Base-by-base conservation (phyloP, 2,888 invertebrate genomes). In the Tachina lurida region DNA sequence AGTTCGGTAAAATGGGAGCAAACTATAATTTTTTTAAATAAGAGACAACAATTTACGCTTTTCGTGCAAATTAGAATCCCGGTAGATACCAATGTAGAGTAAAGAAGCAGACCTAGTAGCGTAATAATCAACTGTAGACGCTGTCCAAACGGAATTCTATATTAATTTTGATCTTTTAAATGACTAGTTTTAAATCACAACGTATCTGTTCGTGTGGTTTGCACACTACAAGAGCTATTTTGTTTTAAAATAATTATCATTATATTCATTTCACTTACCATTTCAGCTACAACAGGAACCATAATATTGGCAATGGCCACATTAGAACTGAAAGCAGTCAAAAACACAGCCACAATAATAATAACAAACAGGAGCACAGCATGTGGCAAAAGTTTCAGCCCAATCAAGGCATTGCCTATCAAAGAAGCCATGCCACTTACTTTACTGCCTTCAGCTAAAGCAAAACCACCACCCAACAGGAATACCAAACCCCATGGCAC, bases 401-500 rank as follows among this genome's bases (percentile, higher is more conserved):
- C 95, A 62, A 94, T 93, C 47, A 98, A 93, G 8, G 96, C 95
- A 0, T 94, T 92, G 0, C 97, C 97, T 84, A 98, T 95, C 93
- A 96, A 94, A 10, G 93, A 90, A 0, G 97, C 97, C 90, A 98
- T 95, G 0, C 96, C 96, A 0, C 97, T 97, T 10, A 93, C 95
- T 88, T 96, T 95, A 88, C 97, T 96, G 84, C 97, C 98, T 87
- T 96, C 96, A 0, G 98, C 98, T 83, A 98, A 94, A 0, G 98
- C 98, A 92, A 98, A 98, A 0, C 98, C 98, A 45, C 98, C 98
- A 63, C 98, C 95, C 73, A 98, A 94, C 70, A 98, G 94, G 89
- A 98, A 95, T 41, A 98, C 95, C 7, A 98, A 94, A 63, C 97
- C 97, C 98, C 98, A 98, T 7, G 98, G 97, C 88, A 98, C 95